Base-by-base conservation (phyloP, 30 jellyfish, hydroid and myxozoan genomes). In the Aurelia sp. region DNA sequence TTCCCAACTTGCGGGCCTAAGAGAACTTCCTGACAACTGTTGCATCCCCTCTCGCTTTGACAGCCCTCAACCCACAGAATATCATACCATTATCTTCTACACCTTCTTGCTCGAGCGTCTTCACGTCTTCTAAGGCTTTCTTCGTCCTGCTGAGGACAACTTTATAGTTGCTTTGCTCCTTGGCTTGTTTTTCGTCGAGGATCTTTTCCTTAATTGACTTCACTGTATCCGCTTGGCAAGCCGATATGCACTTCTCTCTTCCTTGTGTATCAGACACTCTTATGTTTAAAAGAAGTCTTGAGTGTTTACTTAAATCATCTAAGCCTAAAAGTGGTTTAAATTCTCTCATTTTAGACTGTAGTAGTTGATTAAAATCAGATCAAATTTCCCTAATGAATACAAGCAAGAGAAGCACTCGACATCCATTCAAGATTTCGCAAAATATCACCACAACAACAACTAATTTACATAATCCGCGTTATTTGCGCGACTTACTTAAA, bases 61-160 rank as follows among this genome's bases (percentile, higher is more conserved):
- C 55, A 44, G 15, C 55, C 15, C 55, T 18, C 13, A 22, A 61
- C 27, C 12, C 12, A 61, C 71, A 61, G 13, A 61, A 61, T n/a
- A 61, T 44, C 74, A 48, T 77, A 88, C 95, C 98, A 73, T 87
- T 85, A 58, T 92, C 98, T 77, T 86, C 88, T 27, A 92, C 87
- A 20, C 96, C 98, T 84, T 92, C 98, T 81, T 92, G 98, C 61
- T 92, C 98, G 11, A 92, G 70, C 1, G 98, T 92, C 53, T 93
- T 79, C 21, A 65, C 87, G 73, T 92, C 98, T 76, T 92, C 98
- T 20, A 92, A 66, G 4, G 87, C 91, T 33, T 91, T 84, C 85
- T 87, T 82, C 48, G 97, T 84, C 52, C 97, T 59, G 40, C 89
- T 67, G 33, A 86, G 88, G 47, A 92, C 88, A 55, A 92, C 91